Conservation (phyloP, 1,140 invertebrate species). For the Manduca sexta region DNA sequence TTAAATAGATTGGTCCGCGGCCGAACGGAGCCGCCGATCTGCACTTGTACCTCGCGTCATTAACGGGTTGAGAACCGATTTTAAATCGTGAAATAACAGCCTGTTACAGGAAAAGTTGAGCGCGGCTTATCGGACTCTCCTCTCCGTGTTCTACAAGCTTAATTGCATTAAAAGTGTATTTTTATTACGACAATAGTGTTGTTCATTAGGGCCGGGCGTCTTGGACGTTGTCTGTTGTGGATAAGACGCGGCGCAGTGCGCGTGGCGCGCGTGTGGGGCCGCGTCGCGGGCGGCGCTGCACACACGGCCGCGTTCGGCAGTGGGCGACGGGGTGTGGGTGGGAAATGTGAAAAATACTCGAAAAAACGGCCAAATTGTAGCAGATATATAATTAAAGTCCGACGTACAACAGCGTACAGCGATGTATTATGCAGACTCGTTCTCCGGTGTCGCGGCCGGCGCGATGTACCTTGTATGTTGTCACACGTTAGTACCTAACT, state of each 20-base stretch:
- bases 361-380: conserved; percentile 73
- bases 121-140: conserved; percentile 58
- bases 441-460: conserved; percentile 47
- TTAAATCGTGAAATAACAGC: conserved; percentile 71
- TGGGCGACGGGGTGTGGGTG: conserved; percentile 36
- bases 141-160: conserved; percentile 52
- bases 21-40: conserved; percentile 69
- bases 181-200: conserved; percentile 32
- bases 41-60: conserved; percentile 72
- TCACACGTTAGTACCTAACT: too few species aligned
- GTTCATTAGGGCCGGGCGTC: conserved; percentile 22
- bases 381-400: conserved; percentile 73
- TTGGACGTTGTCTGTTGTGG: conserved; percentile 4
- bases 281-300: conserved; percentile 24
- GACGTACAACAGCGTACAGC: conserved; percentile 58
- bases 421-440: conserved; percentile 67
- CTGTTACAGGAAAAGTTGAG: conserved; percentile 70
- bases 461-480: conserved; percentile 7
- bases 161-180: conserved; percentile 64
- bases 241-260: conserved; percentile 9
- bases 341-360: conserved; percentile 72
- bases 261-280: neutral
- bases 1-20: conserved; percentile 74
- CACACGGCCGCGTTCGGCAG: conserved; percentile 52
- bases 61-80: conserved; percentile 74